Percentiles rank a stretch among this genome's conserved stretches.
Evolutionary conservation across 35 echinoderm and acorn worm genomes (phyloP).

Genomic region (Holothuria glaberrima): DNA sequence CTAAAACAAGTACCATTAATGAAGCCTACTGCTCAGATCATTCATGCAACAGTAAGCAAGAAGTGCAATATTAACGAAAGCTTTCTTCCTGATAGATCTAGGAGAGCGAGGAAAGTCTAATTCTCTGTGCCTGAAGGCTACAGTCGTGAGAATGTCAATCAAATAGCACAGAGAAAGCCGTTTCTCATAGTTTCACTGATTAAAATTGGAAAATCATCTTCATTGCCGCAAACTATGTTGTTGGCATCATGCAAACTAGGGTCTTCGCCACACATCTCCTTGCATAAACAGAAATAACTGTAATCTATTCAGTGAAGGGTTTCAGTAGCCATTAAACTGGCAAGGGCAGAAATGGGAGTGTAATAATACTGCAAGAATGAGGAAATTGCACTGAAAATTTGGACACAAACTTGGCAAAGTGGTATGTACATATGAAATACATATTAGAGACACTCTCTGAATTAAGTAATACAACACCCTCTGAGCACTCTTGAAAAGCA

Average conservation of each 20-base stretch:
- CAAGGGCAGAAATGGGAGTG: no score
- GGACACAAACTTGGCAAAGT: no score
- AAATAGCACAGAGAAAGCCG: constrained; percentile 40
- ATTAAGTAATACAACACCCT: no score
- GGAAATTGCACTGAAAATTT: no score
- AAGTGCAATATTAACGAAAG: constrained; percentile 28
- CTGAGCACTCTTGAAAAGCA: no score
- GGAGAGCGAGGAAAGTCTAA: background rate
- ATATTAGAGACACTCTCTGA: no score
- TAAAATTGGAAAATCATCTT: constrained; percentile 52
- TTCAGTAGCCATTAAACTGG: background rate
- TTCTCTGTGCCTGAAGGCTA: constrained; percentile 34
- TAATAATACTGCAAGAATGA: no score
- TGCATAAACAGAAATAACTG: constrained; percentile 37
- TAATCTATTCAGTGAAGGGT: constrained; percentile 31
- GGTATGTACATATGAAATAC: no score
- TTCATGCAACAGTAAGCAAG: background rate
- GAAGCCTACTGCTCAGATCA: background rate
- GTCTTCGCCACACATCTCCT: background rate
- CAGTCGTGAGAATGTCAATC: constrained; percentile 32
- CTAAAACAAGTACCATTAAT: background rate
- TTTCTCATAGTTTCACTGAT: constrained; percentile 39
- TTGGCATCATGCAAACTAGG: constrained; percentile 32
- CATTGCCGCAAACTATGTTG: constrained; percentile 35
- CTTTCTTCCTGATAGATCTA: background rate